Evolutionary conservation across 2,888 invertebrate species (phyloP), one percentile per base, ranked within the genome.

Genomic region (Trypoxylon attenuatum): DNA sequence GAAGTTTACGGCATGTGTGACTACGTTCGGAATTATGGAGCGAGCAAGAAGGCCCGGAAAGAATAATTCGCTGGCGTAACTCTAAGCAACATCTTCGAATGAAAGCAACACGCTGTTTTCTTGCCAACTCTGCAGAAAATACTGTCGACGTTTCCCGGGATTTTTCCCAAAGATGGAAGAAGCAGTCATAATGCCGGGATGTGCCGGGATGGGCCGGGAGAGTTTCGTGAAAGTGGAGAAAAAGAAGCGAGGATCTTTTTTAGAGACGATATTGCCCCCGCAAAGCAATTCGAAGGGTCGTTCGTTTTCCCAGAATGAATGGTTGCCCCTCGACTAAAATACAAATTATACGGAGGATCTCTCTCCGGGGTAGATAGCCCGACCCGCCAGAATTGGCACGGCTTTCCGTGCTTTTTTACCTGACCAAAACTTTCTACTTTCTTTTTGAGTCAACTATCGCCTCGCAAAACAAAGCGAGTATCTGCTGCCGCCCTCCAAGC

Each of bases 361-460:
- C 54, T 54, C 54, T 10, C n/a, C 10, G 33, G 33, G 41, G 43
- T 16, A 58, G 61, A 67, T 73, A 66, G 51, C 47, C 13, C 45
- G 46, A 38, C 47, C 43, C 43, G 42, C 47, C 18, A 41, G 61
- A 68, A 55, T 57, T 64, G 55, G 16, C 63, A 55, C 62, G 19
- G 45, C 53, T 59, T 68, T 59, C 46, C 19, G 15, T 38, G n/a
- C 41, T 51, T 65, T 56, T 64, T 62, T 74, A 74, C 72, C 75
- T 75, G 72, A 22, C 38, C 45, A 8, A 43, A 73, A 74, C 77
- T 80, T 80, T 80, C 80, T 76, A 73, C 71, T 79, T 78, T 77
- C 74, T 70, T 73, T 65, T 69, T 16, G 2, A 2, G 8, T 25
- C 22, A 39, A 45, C 21, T 19, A 21, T n/a, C 58, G 13, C 41